Evolutionary conservation across 2,888 invertebrate genomes (phyloP).

Genomic region (Cerastis leucographa): DNA sequence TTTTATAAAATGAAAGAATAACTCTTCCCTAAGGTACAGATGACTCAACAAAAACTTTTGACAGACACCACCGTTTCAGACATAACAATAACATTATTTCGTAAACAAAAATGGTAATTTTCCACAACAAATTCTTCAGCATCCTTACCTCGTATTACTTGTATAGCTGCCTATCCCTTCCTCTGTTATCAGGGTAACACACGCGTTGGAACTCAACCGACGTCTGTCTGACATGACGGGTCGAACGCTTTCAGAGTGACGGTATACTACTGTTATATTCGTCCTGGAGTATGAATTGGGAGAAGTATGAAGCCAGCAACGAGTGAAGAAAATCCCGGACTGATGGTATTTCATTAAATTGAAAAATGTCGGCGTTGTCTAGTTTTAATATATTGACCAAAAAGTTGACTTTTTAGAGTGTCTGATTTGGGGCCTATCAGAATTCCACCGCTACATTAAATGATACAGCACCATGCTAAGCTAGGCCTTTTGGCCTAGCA

Average conservation of each 20-base stretch:
- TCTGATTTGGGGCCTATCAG: too few relatives aligned
- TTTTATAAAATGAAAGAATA: not conserved
- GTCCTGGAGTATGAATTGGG: constrained; percentile 34
- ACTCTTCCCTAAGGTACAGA: not conserved
- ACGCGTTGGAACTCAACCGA: constrained; percentile 74
- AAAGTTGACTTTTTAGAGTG: too few relatives aligned
- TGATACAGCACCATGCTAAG: too few relatives aligned
- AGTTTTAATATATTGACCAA: too few relatives aligned
- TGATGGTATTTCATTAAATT: too few relatives aligned
- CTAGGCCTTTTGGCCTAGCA: too few relatives aligned
- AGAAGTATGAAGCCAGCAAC: not conserved
- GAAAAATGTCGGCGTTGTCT: too few relatives aligned
- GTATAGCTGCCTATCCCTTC: constrained; percentile 56
- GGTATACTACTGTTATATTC: constrained; percentile 2
- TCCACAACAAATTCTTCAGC: constrained; percentile 18
- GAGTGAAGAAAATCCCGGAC: not conserved
- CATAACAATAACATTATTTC: constrained; percentile 17
- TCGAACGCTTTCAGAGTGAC: constrained; percentile 64
- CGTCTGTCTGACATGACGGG: constrained; percentile 65
- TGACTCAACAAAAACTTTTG: not conserved
- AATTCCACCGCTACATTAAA: too few relatives aligned
- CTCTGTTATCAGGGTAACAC: constrained; percentile 75
- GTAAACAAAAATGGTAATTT: constrained; percentile 30
- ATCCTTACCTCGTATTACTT: constrained; percentile 31
- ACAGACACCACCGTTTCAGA: constrained; percentile 13